Percentiles rank a stretch among this genome's conserved stretches.
Conservation (phyloP, 1,140 invertebrate genomes). For the Magallana angulata region DNA sequence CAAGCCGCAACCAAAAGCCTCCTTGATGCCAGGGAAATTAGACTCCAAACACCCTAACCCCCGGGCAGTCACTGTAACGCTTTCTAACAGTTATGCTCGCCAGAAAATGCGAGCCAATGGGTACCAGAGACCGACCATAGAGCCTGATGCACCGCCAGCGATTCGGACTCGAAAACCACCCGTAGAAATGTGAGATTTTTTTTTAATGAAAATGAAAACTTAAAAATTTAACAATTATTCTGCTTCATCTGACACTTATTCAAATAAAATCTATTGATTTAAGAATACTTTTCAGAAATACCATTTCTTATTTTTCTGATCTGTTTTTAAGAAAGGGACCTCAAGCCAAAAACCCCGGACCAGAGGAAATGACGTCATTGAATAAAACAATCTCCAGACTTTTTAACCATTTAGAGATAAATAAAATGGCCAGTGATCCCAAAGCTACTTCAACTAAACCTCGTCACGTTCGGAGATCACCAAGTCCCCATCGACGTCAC, state of each 20-base stretch:
- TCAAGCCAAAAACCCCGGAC: not conserved
- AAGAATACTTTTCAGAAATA: no score
- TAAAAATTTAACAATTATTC: not conserved
- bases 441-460: not conserved
- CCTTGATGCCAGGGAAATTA: not conserved
- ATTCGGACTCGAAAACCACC: slow-evolving; percentile 8
- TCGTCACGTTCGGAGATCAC: not conserved
- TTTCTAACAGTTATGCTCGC: slow-evolving; percentile 38
- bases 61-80: slow-evolving; percentile 47
- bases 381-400: slow-evolving; percentile 49
- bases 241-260: no score
- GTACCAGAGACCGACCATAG: slow-evolving; percentile 43
- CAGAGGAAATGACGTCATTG: slow-evolving; percentile 41
- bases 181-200: slow-evolving; percentile 6
- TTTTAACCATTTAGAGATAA: slow-evolving; percentile 48
- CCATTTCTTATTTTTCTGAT: no score
- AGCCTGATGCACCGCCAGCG: slow-evolving; percentile 12
- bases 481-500: not conserved
- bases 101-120: slow-evolving; percentile 9
- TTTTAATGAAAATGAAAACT: not conserved
- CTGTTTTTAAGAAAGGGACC: slow-evolving; percentile 17
- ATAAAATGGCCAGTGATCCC: not conserved
- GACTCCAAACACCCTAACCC: slow-evolving; percentile 36
- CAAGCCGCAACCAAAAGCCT: not conserved
- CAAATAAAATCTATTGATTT: no score